A percentile compares a stretch with the other conserved stretches of the same genome.
Evolutionary conservation across 1,140 invertebrate species (phyloP).

Genomic region (Thrips palmi): DNA sequence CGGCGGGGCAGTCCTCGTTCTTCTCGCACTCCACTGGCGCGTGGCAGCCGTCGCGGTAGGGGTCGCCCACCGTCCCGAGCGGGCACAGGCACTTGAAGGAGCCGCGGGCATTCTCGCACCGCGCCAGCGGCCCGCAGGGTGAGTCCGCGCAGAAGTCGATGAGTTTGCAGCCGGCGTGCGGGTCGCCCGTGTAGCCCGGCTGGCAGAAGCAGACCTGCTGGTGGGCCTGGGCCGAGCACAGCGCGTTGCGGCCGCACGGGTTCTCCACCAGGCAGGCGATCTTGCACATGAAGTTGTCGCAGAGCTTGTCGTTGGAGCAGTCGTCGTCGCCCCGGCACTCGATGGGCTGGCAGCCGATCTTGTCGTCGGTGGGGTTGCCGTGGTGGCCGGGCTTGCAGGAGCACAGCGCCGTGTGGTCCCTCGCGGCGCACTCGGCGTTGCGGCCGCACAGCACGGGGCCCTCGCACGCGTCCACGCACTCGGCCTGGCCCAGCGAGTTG

Average conservation of each 20-base stretch:
- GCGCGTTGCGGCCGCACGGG: slow-evolving; percentile 62
- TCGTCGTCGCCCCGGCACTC: slow-evolving; percentile 52
- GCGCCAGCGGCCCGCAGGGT: slow-evolving; percentile 64
- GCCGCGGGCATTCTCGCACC: slow-evolving; percentile 64
- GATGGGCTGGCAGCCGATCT: slow-evolving; percentile 52
- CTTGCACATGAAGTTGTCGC: slow-evolving; percentile 59
- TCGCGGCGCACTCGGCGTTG: slow-evolving; percentile 54
- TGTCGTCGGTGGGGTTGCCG: slow-evolving; percentile 51
- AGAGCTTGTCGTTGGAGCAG: slow-evolving; percentile 64
- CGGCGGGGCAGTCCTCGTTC: slow-evolving; percentile 56
- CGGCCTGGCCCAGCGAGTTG: slow-evolving; percentile 41
- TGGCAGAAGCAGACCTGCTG: slow-evolving; percentile 56
- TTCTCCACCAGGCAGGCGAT: slow-evolving; percentile 63
- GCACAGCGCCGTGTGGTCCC: slow-evolving; percentile 51
- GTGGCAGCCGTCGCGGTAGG: slow-evolving; percentile 59
- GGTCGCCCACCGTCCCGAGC: slow-evolving; percentile 56
- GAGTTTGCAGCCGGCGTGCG: slow-evolving; percentile 42
- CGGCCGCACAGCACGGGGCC: slow-evolving; percentile 49
- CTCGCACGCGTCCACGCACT: slow-evolving; percentile 51
- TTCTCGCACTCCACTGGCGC: slow-evolving; percentile 54
- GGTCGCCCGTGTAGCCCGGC: slow-evolving; percentile 66
- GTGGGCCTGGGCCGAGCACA: slow-evolving; percentile 65
- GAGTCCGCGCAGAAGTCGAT: slow-evolving; percentile 60
- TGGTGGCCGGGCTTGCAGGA: slow-evolving; percentile 56
- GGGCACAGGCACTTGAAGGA: slow-evolving; percentile 66